Evolutionary conservation across 2,113 vertebrate genomes (phyloP), one percentile per base, ranked within the genome.

Genomic region (Cyanistes caeruleus): DNA sequence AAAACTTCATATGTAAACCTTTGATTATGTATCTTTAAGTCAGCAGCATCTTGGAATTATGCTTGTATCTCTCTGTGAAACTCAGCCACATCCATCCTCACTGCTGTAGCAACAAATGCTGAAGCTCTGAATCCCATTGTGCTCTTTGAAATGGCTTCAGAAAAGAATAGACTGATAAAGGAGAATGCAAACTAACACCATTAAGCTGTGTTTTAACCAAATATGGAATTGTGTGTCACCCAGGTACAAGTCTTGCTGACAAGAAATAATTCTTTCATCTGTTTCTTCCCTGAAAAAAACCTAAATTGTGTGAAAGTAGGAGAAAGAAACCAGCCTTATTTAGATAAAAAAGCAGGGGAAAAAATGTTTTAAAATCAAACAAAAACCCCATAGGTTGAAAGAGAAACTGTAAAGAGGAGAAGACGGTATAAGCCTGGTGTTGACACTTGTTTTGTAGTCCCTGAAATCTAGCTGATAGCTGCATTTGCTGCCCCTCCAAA

Each of bases 241-340:
- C 46, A 89, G 52, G 72, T 89, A 59, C 48, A 68, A 87, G 82
- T 52, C 68, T 84, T 82, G 59, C 78, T 97, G 78, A 69, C 84
- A 88, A 46, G 76, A 87, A 95, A 51, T 77, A 95, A 51, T 84
- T 53, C 86, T 97, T 97, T 95, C 59, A 91, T 95, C 84, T 96
- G n/a, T 89, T 65, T 94, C 58, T 77, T 97, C 55, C 52, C 73
- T 77, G 76, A 81, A 95, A 84, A 95, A 84, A 88, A 86, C 72
- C 31, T 37, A 46, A 91, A 67, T 83, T 55, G 44, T 64, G 41
- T 93, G 82, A 77, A 84, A 90, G 67, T 46, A 56, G 69, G 43
- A 95, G 94, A 88, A 92, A 74, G 44, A 89, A 83, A 93, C 89
- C 60, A 84, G 39, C 46, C 75, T 91, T 76, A 65, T 77, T 95